These are phyloP conservation scores for Condylura cristata DNA, from an alignment of 2,113 vertebrate species.

Conservation along the genomic window DNA sequence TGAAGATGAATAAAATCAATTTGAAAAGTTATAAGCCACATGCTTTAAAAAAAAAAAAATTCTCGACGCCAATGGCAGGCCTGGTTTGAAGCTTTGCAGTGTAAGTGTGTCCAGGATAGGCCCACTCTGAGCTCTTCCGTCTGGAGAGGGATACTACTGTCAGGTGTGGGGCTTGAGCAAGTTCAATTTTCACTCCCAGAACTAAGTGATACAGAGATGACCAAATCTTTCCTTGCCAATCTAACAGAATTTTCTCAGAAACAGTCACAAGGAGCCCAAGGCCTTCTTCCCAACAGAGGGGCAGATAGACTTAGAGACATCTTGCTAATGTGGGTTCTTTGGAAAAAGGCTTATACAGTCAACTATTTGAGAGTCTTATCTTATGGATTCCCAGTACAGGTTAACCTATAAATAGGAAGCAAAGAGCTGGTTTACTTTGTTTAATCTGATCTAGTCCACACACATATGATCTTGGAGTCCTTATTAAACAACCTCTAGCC, in stretches of 20 bases:
- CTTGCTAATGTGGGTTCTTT: not conserved
- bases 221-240: not conserved
- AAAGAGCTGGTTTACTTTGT: not conserved
- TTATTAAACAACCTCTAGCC: not conserved
- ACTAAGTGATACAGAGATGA: not conserved
- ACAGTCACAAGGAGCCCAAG: not conserved
- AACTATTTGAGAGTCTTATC: conserved; percentile 16
- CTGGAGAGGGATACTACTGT: not conserved
- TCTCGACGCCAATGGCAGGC: no score
- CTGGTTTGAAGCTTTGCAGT: not conserved
- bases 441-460: not conserved
- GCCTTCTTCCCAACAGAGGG: not conserved
- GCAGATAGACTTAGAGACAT: not conserved
- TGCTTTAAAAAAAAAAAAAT: not conserved
- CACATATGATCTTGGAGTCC: not conserved
- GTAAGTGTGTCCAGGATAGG: not conserved
- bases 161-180: not conserved
- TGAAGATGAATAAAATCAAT: not conserved
- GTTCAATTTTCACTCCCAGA: not conserved
- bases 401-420: not conserved
- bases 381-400: not conserved
- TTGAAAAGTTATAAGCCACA: not conserved
- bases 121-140: not conserved
- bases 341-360: not conserved
- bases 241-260: not conserved